These are phyloP conservation scores for Gordius sp. DNA, from an alignment of 2,888 invertebrate species.

Conservation along the genomic window DNA sequence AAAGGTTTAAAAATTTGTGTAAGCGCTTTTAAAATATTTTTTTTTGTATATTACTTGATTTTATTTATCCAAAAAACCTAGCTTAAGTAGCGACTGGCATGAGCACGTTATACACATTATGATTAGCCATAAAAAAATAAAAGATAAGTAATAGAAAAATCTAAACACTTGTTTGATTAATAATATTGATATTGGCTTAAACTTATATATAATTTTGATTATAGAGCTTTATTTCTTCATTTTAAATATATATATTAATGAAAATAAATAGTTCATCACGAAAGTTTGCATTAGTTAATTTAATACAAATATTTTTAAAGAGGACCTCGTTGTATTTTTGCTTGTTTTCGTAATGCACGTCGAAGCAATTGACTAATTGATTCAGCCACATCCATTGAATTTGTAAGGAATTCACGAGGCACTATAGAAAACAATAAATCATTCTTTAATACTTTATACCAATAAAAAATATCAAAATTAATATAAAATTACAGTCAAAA, in stretches of 20 bases:
- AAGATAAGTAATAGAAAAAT: too few relatives aligned
- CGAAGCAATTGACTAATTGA: constrained; percentile 4
- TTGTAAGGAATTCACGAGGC: background rate
- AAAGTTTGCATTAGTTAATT: background rate
- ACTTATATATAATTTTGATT: too few relatives aligned
- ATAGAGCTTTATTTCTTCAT: background rate
- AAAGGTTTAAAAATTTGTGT: background rate
- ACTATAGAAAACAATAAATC: background rate
- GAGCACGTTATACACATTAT: too few relatives aligned
- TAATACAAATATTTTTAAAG: background rate
- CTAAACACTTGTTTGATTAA: too few relatives aligned
- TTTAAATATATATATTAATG: background rate
- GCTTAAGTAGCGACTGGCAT: too few relatives aligned
- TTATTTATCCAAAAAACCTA: too few relatives aligned
- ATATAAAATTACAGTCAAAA: too few relatives aligned
- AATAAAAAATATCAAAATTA: background rate
- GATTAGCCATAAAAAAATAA: too few relatives aligned
- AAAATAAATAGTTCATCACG: background rate
- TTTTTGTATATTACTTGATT: too few relatives aligned
- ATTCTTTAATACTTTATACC: background rate
- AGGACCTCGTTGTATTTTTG: constrained; percentile 3
- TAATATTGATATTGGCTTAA: too few relatives aligned
- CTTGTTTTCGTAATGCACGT: constrained; percentile 9
- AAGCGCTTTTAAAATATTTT: too few relatives aligned
- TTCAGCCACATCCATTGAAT: constrained; percentile 9